Base-by-base conservation (phyloP, 2,113 vertebrate species). In the Orycteropus afer region DNA sequence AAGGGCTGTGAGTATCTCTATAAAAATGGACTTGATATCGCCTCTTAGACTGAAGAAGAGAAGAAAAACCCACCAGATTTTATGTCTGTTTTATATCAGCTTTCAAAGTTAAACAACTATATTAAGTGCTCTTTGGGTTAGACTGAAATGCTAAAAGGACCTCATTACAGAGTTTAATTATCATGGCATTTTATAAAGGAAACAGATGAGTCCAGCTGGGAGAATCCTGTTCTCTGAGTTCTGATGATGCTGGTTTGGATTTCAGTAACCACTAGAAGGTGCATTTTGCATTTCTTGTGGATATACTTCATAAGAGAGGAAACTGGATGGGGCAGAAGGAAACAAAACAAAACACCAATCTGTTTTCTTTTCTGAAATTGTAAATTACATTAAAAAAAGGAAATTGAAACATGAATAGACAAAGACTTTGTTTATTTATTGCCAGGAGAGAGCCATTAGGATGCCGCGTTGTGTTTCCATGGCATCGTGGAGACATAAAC, bases 341-440 rank as follows among this genome's bases (percentile, higher is more conserved):
- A 71, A 23, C 17, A 71, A 71, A 42, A 40, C 69, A 78, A 71
- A 71, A 59, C 65, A 83, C 88, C 0, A 25, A 94, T 96, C 93
- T 97, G 65, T 98, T 98, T 98, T 97, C 82, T 92, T 97, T 96
- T 97, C 94, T 97, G 94, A 98, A 98, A 98, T 94, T 96, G 95
- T 98, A 98, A 98, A 98, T 98, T 98, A 97, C 40, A 93, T 92
- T 17, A 47, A 95, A 94, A 97, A 97, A 95, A 97, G 93, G 86
- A 97, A 97, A 98, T 89, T 73, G 89, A 98, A 98, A 98, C 97
- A 97, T 89, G 96, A 98, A 98, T 97, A 98, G 98, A 98, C 96
- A 98, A 98, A 98, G 97, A 96, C 97, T 98, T 97, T 98, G 98
- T 98, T 98, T 98, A 98, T 98, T 98, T 98, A 98, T 98, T 98